These are phyloP conservation scores for Synanceia verrucosa DNA, from an alignment of 2,797 vertebrate genomes.

Conservation along the genomic window DNA sequence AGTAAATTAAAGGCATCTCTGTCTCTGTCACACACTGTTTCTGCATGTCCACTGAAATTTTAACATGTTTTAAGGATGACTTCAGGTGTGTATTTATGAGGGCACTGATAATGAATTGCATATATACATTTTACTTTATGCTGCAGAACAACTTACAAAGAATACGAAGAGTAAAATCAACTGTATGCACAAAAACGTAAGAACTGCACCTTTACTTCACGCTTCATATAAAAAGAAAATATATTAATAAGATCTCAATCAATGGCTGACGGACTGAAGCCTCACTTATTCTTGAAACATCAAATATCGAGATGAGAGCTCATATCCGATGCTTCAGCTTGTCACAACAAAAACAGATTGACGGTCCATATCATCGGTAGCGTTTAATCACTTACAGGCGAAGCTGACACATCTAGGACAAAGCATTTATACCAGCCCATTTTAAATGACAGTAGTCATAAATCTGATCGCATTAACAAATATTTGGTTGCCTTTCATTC, in stretches of 20 bases:
- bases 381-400: conserved; percentile 38
- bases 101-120: neutral
- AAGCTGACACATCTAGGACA: conserved; percentile 45
- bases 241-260: conserved; percentile 14
- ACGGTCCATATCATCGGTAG: conserved; percentile 42
- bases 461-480: conserved; percentile 42
- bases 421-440: conserved; percentile 44
- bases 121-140: neutral
- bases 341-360: conserved; percentile 47
- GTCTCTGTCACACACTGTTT: conserved; percentile 51
- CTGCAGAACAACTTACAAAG: neutral
- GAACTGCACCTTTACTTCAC: neutral
- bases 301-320: conserved; percentile 27
- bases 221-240: conserved; percentile 1
- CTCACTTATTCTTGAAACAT: conserved; percentile 28
- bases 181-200: neutral
- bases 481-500: conserved; percentile 14
- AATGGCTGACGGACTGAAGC: conserved; percentile 5
- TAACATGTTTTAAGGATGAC: conserved; percentile 19
- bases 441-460: conserved; percentile 43
- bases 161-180: neutral
- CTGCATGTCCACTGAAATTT: conserved; percentile 44
- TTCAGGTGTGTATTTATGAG: conserved; percentile 6
- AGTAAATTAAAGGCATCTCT: conserved; percentile 68
- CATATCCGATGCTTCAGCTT: conserved; percentile 19